These are phyloP conservation scores for Acholoe squamosa DNA, from an alignment of 2,888 invertebrate genomes.

Conservation along the genomic window DNA sequence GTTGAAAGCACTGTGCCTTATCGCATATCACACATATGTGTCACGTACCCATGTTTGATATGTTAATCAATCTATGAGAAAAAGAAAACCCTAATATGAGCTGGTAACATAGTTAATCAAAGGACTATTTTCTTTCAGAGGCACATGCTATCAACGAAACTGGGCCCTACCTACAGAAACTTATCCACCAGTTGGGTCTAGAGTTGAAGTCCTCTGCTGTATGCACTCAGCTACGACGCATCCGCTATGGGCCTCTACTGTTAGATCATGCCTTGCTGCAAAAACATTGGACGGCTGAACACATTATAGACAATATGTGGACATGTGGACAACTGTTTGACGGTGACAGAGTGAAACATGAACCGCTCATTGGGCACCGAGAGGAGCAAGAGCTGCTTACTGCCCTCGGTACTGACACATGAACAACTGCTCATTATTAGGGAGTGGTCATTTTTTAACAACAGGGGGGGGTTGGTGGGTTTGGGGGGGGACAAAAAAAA, in stretches of 20 bases:
- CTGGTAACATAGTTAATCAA: too few species aligned
- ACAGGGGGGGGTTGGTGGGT: too few species aligned
- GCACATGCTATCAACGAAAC: slow-evolving; percentile 93
- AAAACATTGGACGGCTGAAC: slow-evolving; percentile 87
- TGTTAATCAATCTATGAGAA: too few species aligned
- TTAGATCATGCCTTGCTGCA: slow-evolving; percentile 90
- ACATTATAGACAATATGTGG: slow-evolving; percentile 76
- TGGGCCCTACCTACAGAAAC: slow-evolving; percentile 87
- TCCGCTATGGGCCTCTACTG: slow-evolving; percentile 92
- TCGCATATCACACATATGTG: too few species aligned
- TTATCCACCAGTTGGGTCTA: slow-evolving; percentile 93
- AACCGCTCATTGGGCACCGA: background rate
- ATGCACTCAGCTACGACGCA: slow-evolving; percentile 91
- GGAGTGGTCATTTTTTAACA: too few species aligned
- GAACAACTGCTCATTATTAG: too few species aligned
- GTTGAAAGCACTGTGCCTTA: too few species aligned
- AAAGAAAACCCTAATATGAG: too few species aligned
- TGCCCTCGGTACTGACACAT: background rate
- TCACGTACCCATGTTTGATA: too few species aligned
- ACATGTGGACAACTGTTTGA: slow-evolving; percentile 71
- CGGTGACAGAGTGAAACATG: slow-evolving; percentile 70
- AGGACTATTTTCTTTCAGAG: slow-evolving; percentile 86
- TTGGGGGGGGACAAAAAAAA: too few species aligned
- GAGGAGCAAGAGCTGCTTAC: background rate
- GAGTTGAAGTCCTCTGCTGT: slow-evolving; percentile 91